A percentile compares a stretch with the other conserved stretches of the same genome.
Conservation (phyloP, 2,888 invertebrate genomes). For the Brachylomia viminalis region DNA sequence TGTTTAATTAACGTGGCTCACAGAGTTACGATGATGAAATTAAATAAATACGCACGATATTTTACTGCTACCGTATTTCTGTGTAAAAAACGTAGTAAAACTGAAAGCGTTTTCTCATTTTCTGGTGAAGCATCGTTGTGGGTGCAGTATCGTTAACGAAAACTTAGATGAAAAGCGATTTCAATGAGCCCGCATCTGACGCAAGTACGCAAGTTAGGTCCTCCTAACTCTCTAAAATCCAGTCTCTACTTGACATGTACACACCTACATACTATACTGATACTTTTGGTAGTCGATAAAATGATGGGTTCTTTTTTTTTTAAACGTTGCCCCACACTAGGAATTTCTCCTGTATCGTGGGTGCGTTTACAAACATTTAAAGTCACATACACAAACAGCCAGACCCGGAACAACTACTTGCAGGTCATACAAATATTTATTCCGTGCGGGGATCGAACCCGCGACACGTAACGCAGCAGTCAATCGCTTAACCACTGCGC, state of each 20-base stretch:
- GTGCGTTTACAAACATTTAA: too few relatives aligned
- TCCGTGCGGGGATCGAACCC: too few relatives aligned
- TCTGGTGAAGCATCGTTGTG: background rate
- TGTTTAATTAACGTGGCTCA: slow-evolving; percentile 53
- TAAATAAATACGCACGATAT: slow-evolving; percentile 47
- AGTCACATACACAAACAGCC: too few relatives aligned
- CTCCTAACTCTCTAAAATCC: too few relatives aligned
- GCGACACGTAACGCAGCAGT: too few relatives aligned
- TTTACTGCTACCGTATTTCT: slow-evolving; percentile 29
- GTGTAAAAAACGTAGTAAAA: slow-evolving; percentile 15
- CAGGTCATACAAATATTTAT: too few relatives aligned
- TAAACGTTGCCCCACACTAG: too few relatives aligned
- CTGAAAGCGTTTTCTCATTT: background rate
- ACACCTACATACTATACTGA: background rate
- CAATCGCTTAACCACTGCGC: too few relatives aligned
- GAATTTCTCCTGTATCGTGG: too few relatives aligned
- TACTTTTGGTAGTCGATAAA: background rate
- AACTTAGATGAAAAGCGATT: slow-evolving; percentile 3
- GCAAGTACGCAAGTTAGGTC: background rate
- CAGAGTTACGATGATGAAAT: slow-evolving; percentile 46
- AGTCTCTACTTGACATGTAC: background rate
- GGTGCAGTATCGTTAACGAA: slow-evolving; percentile 13
- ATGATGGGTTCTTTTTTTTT: too few relatives aligned
- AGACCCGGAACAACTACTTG: too few relatives aligned
- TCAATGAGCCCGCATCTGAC: slow-evolving; percentile 9